Evolutionary conservation across 2,113 vertebrate genomes (phyloP), one percentile per base, ranked within the genome.

Genomic region (Microtus ochrogaster): DNA sequence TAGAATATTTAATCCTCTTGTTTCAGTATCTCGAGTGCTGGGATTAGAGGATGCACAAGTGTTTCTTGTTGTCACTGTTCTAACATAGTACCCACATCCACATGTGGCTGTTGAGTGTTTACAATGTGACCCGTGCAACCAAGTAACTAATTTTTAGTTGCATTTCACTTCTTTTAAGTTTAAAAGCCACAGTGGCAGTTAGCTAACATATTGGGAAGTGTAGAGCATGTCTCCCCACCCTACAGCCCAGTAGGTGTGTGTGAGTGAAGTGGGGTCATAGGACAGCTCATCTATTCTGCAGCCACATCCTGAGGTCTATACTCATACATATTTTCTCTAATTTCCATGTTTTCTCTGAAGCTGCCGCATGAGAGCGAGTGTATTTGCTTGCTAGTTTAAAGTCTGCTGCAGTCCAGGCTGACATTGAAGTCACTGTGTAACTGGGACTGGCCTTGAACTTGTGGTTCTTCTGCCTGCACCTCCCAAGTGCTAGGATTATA

Each of bases 161-260:
- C 49, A 65, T 76, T 90, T 89, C 36, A 55, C 63, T 92, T 84
- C 72, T 76, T 70, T 94, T 89, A 79, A 85, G 73, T 73, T 58
- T 72, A 92, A 91, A 85, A 95, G 36, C 66, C 19, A 41, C 33
- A 84, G 16, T 44, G 36, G 49, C 68, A 68, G 41, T 7, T n/a
- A 63, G 65, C 21, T 88, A 30, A 9, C 1, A 14, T 65, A 58
- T 5, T 58, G 58, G 70, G 30, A n/a, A 41, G 9, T 58, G 55
- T 22, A 44, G 49, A 65, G 72, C 76, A 3, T 24, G 30, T 77
- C 74, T 91, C 39, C 49, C 16, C 77, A 41, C 0, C 79, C 55
- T 7, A 41, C n/a, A 44, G 10, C 7, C 28, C 14, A 28, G 61
- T 30, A 91, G n/a, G 28, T 28, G n/a, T 49, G 10, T 44, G 33